Conservation (phyloP, 2,797 vertebrate genomes). For the Sebastes iracundus region DNA sequence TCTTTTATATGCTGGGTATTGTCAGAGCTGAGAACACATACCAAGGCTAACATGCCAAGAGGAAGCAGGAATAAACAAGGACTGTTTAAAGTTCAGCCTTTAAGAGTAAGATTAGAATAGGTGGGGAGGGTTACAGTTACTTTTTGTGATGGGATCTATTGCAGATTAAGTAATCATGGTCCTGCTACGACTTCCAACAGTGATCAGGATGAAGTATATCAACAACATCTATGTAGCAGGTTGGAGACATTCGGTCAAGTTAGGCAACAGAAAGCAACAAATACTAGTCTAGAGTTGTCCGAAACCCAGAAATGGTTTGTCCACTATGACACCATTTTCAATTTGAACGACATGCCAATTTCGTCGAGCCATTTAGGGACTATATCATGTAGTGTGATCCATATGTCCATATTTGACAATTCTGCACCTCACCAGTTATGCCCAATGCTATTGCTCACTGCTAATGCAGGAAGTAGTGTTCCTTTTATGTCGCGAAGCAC, state of each 20-base stretch:
- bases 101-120: too few species aligned
- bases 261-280: neutral
- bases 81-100: neutral
- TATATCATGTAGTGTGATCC: neutral
- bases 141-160: neutral
- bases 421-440: neutral
- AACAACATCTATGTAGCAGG: neutral
- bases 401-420: neutral
- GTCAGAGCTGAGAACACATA: slow-evolving; percentile 23
- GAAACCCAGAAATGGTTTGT: neutral
- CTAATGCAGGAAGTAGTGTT: neutral
- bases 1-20: slow-evolving; percentile 31
- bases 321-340: neutral
- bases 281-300: neutral
- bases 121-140: neutral
- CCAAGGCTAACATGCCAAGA: slow-evolving; percentile 31
- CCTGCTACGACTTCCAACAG: neutral
- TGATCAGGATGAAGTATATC: too few species aligned
- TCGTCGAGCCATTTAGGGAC: too few species aligned
- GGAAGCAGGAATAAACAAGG: slow-evolving; percentile 53
- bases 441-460: neutral
- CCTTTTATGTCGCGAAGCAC: neutral
- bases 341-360: neutral
- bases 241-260: neutral
- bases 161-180: neutral